Percentiles rank a stretch among this genome's conserved stretches.
Evolutionary conservation across 2,113 vertebrate species (phyloP).

Genomic region (Oplegnathus fasciatus): DNA sequence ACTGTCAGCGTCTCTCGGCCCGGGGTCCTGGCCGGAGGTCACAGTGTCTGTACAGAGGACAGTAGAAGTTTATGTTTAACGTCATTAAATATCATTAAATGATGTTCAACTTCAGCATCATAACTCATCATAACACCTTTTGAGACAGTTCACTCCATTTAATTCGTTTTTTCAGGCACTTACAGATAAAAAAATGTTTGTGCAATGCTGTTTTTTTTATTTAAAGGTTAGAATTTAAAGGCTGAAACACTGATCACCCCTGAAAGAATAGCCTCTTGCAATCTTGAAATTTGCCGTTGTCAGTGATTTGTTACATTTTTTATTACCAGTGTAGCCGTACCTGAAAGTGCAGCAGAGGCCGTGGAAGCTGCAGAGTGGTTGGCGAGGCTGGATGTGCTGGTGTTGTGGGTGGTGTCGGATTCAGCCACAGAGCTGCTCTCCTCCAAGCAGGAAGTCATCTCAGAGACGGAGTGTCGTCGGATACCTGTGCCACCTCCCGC

Average conservation of each 20-base stretch:
- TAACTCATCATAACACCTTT: neutral
- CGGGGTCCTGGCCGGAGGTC: constrained; percentile 73
- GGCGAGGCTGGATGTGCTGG: constrained; percentile 36
- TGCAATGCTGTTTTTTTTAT: neutral
- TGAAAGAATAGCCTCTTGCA: neutral
- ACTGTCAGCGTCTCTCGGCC: neutral
- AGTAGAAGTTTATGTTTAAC: neutral
- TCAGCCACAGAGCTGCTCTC: constrained; percentile 78
- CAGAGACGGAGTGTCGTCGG: constrained; percentile 92
- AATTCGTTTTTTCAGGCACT: neutral
- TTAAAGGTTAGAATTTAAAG: no score
- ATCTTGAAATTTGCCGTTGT: neutral
- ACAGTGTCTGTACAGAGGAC: constrained; percentile 73
- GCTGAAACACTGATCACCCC: neutral
- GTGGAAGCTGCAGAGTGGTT: constrained; percentile 45
- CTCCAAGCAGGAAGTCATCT: constrained; percentile 93
- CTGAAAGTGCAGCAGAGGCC: constrained; percentile 67
- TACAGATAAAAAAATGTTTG: neutral
- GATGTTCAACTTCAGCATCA: no score
- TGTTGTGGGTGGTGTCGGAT: constrained; percentile 1
- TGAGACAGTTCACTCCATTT: neutral
- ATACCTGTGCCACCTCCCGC: constrained; percentile 72
- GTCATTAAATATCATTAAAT: no score
- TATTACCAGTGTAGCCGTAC: neutral
- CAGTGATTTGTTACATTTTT: neutral